A percentile compares a stretch with the other conserved stretches of the same genome.
Evolutionary conservation across 1,140 invertebrate genomes (phyloP).

Genomic region (Protaetia brevitarsis): DNA sequence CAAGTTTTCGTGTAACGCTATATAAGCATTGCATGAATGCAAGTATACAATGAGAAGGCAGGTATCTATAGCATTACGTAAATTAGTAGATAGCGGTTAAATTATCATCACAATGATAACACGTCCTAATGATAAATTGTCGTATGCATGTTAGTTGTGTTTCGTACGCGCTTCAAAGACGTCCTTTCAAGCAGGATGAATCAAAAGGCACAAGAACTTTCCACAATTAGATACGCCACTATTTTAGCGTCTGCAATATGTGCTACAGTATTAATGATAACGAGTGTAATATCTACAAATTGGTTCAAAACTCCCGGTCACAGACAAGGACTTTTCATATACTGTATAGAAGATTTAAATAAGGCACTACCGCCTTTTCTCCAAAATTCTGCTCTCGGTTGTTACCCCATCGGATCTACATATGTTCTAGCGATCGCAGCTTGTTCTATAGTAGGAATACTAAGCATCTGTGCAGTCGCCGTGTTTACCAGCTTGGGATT

Average conservation of each 20-base stretch:
- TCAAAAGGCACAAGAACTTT: background rate
- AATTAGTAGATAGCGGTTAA: no score
- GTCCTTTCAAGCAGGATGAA: no score
- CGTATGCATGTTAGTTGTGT: no score
- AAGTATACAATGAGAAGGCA: no score
- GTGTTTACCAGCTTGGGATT: background rate
- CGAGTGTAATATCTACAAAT: background rate
- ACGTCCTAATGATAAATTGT: no score
- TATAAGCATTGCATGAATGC: no score
- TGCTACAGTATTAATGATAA: background rate
- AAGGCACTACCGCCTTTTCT: background rate
- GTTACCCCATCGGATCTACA: background rate
- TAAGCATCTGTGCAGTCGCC: background rate
- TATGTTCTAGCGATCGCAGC: background rate
- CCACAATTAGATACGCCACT: background rate
- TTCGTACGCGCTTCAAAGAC: no score
- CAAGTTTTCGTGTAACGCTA: no score
- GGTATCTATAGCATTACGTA: no score
- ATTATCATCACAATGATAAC: no score
- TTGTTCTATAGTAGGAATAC: background rate
- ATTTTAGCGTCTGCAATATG: background rate
- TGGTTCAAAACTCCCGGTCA: background rate
- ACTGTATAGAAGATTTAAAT: slow-evolving; percentile 3
- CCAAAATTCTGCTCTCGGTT: background rate
- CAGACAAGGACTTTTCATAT: background rate